Base-by-base conservation (phyloP, 1,140 invertebrate genomes). In the Anoplolepis gracilipes region DNA sequence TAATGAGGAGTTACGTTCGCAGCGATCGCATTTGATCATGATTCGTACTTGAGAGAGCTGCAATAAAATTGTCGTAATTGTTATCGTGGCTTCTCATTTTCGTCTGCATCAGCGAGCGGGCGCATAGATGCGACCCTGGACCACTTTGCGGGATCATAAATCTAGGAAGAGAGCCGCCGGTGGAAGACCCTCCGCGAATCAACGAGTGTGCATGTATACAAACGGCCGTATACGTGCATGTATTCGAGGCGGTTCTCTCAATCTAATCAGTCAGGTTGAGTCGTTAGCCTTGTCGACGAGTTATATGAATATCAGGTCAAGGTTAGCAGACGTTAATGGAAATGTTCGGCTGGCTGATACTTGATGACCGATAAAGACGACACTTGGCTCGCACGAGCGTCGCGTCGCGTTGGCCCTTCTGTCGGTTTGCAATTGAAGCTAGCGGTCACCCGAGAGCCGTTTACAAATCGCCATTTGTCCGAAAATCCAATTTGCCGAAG, bases 241-340 rank as follows among this genome's bases (percentile, higher is more conserved):
- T 28, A 30, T 69, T 22, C 64, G 70, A 88, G 75, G 36, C 30
- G 67, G 57, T 19, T 19, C 46, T 78, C 59, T 76, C 64, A 77
- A 84, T 89, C 46, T 87, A 90, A 87, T 79, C 75, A 57, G 85
- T 84, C 87, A 89, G 84, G 88, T 87, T 87, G 85, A 90, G 69
- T 64, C 79, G 85, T 84, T 22, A 85, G 73, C 88, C 88, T 90
- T 90, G 87, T 39, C 70, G 30, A 33, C 46, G 36, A 85, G 62
- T 89, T 90, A 87, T 77, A 25, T 59, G 69, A 90, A 90, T 90
- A 90, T 76, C 61, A 39, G 88, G 88, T 90, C 87, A 89, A 89
- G 88, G 88, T 89, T 90, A 77, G n/a, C n/a, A 49, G 33, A 73
- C 33, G n/a, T 73, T 81, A 86, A 84, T 76, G 55, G 78, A 59